phyloP scores from a whole-genome alignment of 2,113 vertebrate species.

The Candoia aspera region DNA sequence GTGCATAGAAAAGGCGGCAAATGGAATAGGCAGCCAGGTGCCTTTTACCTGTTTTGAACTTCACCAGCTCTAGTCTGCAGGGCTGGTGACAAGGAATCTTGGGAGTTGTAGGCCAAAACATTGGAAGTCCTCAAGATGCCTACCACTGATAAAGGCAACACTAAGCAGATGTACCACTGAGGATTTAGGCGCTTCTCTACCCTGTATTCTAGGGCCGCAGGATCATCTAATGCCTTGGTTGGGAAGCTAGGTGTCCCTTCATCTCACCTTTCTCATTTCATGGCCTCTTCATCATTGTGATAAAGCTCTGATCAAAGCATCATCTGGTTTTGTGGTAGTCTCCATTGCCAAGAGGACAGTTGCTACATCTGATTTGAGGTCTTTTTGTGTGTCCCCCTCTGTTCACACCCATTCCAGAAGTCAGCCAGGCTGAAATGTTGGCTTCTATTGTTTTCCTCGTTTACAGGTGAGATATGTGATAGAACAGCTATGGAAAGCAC shows the following conservation, averaged over 20 bases:
- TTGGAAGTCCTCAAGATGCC: background rate
- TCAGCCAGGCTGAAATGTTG: background rate
- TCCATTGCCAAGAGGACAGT: background rate
- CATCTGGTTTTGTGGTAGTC: background rate
- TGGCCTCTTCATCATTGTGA: background rate
- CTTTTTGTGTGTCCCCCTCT: background rate
- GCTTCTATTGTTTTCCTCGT: background rate
- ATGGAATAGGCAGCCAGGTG: background rate
- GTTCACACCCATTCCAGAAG: background rate
- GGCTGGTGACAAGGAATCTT: background rate
- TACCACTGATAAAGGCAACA: background rate
- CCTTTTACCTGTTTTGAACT: background rate
- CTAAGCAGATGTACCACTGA: too few relatives aligned
- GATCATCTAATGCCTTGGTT: background rate
- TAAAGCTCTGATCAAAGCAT: background rate
- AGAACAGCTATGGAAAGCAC: background rate
- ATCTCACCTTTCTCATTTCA: fast-evolving
- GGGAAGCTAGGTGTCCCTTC: background rate
- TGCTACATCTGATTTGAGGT: background rate
- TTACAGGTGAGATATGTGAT: background rate
- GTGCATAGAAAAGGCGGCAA: background rate
- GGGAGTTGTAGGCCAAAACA: background rate
- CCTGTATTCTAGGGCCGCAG: background rate
- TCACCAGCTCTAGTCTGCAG: background rate
- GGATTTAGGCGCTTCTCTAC: too few relatives aligned